Conservation (phyloP, 2,888 invertebrate species). For the Cyrtodaria siliqua region DNA sequence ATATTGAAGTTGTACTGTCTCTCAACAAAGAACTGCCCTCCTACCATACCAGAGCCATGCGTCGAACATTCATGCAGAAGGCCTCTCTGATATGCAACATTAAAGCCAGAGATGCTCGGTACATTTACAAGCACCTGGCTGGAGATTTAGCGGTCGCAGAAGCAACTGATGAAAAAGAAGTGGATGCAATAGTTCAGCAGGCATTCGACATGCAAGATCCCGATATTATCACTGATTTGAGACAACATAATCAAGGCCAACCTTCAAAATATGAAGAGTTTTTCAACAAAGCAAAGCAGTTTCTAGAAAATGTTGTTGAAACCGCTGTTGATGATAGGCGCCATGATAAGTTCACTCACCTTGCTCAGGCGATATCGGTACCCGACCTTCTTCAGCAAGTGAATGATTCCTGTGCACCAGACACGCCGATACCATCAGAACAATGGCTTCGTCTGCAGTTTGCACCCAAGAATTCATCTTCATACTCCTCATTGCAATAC, state of each 20-base stretch:
- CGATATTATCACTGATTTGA: constrained; percentile 41
- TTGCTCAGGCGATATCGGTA: constrained; percentile 48
- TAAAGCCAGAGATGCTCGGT: too few species aligned
- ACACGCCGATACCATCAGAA: too few species aligned
- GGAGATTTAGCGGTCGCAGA: too few species aligned
- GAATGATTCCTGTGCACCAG: constrained; percentile 13
- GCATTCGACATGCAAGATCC: constrained; percentile 48
- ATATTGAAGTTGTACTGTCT: too few species aligned
- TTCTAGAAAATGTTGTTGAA: constrained; percentile 39
- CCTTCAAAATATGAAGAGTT: constrained; percentile 46
- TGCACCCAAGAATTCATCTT: constrained; percentile 45
- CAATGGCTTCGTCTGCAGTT: constrained; percentile 57
- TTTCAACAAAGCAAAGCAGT: constrained; percentile 33
- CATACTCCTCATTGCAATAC: constrained; percentile 37
- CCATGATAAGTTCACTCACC: constrained; percentile 24
- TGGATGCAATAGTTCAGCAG: constrained; percentile 28
- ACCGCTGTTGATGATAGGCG: constrained; percentile 46
- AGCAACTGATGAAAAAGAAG: constrained; percentile 9
- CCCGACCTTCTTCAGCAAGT: constrained; percentile 38
- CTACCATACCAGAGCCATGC: too few species aligned
- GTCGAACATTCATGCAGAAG: too few species aligned
- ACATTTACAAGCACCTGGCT: too few species aligned
- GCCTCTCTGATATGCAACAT: neutral
- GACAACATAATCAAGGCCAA: constrained; percentile 43
- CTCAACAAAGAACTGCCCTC: too few species aligned